phyloP scores from a whole-genome alignment of 2,113 vertebrate genomes.

The Talpa occidentalis region DNA sequence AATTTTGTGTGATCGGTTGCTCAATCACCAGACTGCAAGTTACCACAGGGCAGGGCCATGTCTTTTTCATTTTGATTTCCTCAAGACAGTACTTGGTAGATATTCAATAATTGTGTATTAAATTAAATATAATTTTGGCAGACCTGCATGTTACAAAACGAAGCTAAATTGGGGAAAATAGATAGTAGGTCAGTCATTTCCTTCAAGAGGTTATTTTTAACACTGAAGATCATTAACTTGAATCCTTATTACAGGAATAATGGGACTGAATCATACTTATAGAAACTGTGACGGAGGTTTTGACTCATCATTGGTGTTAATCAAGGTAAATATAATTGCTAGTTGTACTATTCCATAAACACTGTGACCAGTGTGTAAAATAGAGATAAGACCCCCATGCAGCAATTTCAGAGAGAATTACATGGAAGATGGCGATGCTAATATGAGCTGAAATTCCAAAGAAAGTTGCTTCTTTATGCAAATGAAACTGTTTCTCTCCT shows the following conservation, averaged over 20 bases:
- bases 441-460: constrained; percentile 29
- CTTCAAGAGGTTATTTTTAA: constrained; percentile 71
- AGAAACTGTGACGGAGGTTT: constrained; percentile 55
- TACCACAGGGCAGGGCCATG: background rate
- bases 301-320: constrained; percentile 65
- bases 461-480: constrained; percentile 1
- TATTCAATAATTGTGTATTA: background rate
- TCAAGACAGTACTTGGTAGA: background rate
- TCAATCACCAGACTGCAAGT: background rate
- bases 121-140: constrained; percentile 37
- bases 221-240: constrained; percentile 48
- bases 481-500: constrained; percentile 16
- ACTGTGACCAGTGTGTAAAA: constrained; percentile 10
- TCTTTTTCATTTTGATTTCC: background rate
- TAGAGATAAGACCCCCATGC: background rate
- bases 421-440: background rate
- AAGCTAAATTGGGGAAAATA: constrained; percentile 30
- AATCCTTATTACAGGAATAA: constrained; percentile 69
- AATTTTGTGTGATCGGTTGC: background rate
- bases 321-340: constrained; percentile 56
- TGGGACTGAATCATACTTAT: constrained; percentile 64
- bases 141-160: background rate
- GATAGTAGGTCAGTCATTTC: constrained; percentile 29
- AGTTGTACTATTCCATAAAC: constrained; percentile 42
- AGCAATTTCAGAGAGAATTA: constrained; percentile 30